Evolutionary conservation across 1,140 invertebrate genomes (phyloP).

Genomic region (Drosophila prosaltans): DNA sequence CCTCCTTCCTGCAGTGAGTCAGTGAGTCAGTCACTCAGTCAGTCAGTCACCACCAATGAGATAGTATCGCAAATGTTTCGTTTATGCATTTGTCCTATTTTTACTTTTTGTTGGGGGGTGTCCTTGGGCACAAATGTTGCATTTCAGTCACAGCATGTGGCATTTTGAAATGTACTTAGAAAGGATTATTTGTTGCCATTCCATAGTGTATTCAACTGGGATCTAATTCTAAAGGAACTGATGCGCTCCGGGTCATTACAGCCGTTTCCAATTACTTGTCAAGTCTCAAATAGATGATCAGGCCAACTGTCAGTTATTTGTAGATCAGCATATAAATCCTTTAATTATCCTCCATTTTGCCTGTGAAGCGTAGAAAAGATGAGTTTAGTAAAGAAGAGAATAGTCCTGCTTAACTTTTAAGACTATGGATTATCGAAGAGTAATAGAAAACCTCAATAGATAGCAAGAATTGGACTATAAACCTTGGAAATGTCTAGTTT

Average conservation of each 20-base stretch:
- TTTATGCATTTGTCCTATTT: constrained; percentile 31
- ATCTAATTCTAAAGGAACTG: constrained; percentile 25
- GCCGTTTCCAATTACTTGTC: constrained; percentile 30
- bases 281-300: constrained; percentile 27
- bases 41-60: constrained; percentile 26
- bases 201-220: constrained; percentile 21
- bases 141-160: constrained; percentile 73
- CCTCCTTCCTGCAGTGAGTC: neutral
- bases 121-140: constrained; percentile 81
- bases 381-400: neutral
- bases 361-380: neutral
- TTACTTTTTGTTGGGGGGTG: constrained; percentile 29
- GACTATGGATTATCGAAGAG: neutral
- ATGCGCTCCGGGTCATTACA: constrained; percentile 37
- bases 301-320: constrained; percentile 46
- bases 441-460: no score
- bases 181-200: constrained; percentile 59
- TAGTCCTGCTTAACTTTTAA: neutral
- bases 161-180: constrained; percentile 61
- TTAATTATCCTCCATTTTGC: neutral
- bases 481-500: no score
- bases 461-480: no score
- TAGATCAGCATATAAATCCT: constrained; percentile 25
- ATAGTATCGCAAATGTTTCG: constrained; percentile 39
- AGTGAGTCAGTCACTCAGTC: constrained; percentile 11